Base-by-base conservation (phyloP, 2,797 vertebrate genomes). In the Enteromius viviparus region DNA sequence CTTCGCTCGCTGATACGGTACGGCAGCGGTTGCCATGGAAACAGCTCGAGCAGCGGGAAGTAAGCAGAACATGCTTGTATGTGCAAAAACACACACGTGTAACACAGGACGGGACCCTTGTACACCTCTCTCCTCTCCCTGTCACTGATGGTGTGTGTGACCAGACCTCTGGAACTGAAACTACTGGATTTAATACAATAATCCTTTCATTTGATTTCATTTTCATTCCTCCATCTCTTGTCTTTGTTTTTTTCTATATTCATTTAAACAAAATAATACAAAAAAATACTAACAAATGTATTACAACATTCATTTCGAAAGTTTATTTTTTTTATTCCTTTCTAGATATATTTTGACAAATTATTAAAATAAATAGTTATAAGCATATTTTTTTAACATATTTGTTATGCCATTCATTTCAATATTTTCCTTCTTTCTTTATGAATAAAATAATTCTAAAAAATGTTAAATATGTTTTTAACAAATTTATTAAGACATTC, bases 1-100 rank as follows among this genome's bases (percentile, higher is more conserved):
- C 37, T 76, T 69, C 23, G 23, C 62, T 69, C 74, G 15, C 23
- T 69, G 81, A 77, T 69, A 69, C 21, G 64, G 34, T 77, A 77
- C 1, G 14, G 64, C 37, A 26, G 72, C 10, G 37, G 81, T 83
- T 76, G 49, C 81, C 62, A 76, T 83, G 37, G 81, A 83, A 83
- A 83, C 81, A 76, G 72, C 23, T 26, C 34, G 7, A 26, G 60
- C 40, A 21, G 62, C 40, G 32, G 79, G 55, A 7, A 37, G 17
- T 23, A 23, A 32, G 40, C 23, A 15, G 26, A 60, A 60, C 32
- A 1, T n/a, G 37, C 64, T 58, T 1, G 6, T 26, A 42, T 76
- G 78, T 69, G 12, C 15, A 19, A 65, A 40, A 58, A 42, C 23
- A 29, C 62, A 42, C 4, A 3, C 11, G 19, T 68, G 19, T 64